Conservation (phyloP, 2,113 vertebrate genomes). For the Synodontis membranacea region DNA sequence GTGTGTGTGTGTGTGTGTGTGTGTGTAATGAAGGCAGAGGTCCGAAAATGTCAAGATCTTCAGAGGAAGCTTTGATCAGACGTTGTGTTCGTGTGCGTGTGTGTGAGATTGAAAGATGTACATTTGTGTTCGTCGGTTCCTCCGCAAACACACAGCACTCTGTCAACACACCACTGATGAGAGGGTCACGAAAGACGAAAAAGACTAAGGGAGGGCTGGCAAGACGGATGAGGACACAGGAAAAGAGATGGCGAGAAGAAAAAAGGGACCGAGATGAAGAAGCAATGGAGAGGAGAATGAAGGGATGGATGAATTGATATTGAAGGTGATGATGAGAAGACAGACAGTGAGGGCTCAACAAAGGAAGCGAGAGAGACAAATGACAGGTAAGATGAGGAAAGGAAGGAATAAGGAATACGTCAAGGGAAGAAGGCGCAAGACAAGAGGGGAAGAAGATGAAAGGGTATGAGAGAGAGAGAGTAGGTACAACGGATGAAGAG, state of each 20-base stretch:
- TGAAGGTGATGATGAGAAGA: neutral
- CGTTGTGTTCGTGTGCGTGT: neutral
- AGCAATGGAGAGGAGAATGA: neutral
- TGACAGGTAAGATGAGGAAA: neutral
- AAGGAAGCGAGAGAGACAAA: neutral
- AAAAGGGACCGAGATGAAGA: neutral
- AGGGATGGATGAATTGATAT: neutral
- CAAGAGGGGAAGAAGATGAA: neutral
- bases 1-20: conserved; percentile 2
- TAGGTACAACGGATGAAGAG: neutral
- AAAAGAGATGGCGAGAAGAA: no score
- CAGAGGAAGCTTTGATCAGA: conserved; percentile 24
- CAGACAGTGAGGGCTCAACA: neutral
- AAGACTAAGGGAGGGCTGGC: neutral
- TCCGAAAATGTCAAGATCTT: conserved; percentile 19
- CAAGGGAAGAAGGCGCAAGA: neutral
- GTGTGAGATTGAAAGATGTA: neutral
- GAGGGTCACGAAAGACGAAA: neutral
- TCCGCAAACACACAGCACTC: neutral
- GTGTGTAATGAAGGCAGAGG: neutral
- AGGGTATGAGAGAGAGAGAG: neutral
- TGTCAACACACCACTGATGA: conserved; percentile 6
- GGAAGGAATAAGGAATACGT: neutral
- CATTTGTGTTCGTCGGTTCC: neutral
- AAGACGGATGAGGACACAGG: neutral